These are phyloP conservation scores for Babylonia areolata DNA, from an alignment of 1,140 invertebrate species.

Conservation along the genomic window DNA sequence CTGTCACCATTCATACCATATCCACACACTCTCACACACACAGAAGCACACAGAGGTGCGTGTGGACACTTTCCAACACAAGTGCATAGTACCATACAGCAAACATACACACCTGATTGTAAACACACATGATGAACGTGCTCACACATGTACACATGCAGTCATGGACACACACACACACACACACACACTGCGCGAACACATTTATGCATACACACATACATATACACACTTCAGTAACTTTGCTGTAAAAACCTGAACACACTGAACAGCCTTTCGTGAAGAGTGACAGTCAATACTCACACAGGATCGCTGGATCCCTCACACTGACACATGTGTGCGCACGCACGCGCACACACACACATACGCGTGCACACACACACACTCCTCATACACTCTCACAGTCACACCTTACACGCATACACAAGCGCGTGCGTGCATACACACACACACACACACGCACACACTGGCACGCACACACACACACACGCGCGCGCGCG, in stretches of 20 bases:
- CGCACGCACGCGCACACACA: neutral
- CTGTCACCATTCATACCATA: too few species aligned
- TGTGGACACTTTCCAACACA: too few species aligned
- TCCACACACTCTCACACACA: neutral
- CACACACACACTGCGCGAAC: neutral
- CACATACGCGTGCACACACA: constrained; percentile 1
- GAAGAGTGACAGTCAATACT: constrained; percentile 7
- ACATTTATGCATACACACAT: too few species aligned
- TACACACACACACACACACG: neutral
- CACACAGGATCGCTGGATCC: neutral
- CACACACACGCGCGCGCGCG: neutral
- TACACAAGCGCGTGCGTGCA: neutral
- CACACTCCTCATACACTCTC: neutral
- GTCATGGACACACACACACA: neutral
- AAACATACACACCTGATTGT: neutral
- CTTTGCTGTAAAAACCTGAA: too few species aligned
- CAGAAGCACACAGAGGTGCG: neutral
- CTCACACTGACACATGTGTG: neutral
- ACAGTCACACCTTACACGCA: neutral
- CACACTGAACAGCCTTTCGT: too few species aligned
- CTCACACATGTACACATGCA: neutral
- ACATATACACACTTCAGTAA: too few species aligned
- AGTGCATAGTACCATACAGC: too few species aligned
- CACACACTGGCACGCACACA: neutral
- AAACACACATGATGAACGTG: constrained; percentile 16